These are phyloP conservation scores for Hydrophis major DNA, from an alignment of 2,797 vertebrate species.

Conservation along the genomic window DNA sequence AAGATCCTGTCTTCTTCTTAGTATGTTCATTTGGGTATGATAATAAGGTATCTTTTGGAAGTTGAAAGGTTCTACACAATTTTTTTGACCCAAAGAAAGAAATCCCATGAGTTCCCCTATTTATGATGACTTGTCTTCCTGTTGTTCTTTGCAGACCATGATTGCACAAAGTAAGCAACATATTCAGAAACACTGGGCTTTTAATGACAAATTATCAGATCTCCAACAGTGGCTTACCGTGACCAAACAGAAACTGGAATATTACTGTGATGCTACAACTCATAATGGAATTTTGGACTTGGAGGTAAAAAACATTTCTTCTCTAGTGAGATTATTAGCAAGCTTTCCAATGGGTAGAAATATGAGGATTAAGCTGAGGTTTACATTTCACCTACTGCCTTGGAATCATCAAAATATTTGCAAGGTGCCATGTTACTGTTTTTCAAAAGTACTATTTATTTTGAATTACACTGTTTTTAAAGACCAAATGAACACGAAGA, in stretches of 20 bases:
- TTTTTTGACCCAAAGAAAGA: not conserved
- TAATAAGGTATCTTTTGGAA: not conserved
- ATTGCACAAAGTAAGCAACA: slow-evolving; percentile 65
- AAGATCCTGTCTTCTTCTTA: not conserved
- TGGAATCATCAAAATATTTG: not conserved
- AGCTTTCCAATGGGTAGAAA: not conserved
- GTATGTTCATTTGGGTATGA: not conserved
- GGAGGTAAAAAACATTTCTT: slow-evolving; percentile 71
- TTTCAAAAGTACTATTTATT: not conserved
- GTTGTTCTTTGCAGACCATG: slow-evolving; percentile 39
- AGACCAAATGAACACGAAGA: not conserved
- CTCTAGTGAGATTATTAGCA: not conserved
- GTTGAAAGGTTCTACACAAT: not conserved
- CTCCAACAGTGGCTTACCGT: slow-evolving; percentile 81
- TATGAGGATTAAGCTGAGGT: not conserved
- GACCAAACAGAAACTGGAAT: slow-evolving; percentile 77
- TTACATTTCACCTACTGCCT: not conserved
- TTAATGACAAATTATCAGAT: slow-evolving; percentile 77
- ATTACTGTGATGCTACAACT: slow-evolving; percentile 53
- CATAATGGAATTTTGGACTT: slow-evolving; percentile 72
- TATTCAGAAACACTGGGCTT: slow-evolving; percentile 75
- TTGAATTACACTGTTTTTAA: not conserved
- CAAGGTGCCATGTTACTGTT: not conserved
- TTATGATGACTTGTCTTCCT: not conserved
- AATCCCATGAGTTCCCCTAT: not conserved